Evolutionary conservation across 2,113 vertebrate genomes (phyloP), one percentile per base, ranked within the genome.

Genomic region (Gambusia holbrooki): DNA sequence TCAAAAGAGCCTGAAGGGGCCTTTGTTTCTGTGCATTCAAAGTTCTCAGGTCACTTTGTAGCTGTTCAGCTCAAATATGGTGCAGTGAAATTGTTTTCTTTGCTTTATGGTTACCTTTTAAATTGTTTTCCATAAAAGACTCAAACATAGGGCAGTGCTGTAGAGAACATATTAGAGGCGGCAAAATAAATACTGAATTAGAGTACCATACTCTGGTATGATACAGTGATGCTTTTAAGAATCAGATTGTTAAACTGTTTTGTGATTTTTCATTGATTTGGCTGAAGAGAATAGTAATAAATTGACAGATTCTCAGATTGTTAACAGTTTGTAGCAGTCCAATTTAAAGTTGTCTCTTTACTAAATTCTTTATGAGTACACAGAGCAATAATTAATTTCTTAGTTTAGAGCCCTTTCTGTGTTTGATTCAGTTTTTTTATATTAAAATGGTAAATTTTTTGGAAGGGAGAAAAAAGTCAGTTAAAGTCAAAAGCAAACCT

Each of bases 1-100:
- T 62, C 30, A 15, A 71, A 58, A 15, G 69, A 42, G 60, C 54
- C 75, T 17, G 51, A 69, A 17, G 71, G 61, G 35, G 4, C 62
- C 62, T 68, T 37, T 15, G 71, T 64, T 54, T 76, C 25, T 48
- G 27, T 9, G 13, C 62, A 51, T 71, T 25, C 40, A 29, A 29
- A 15, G 25, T 61, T 30, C 22, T 58, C 19, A 42, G 19, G 48
- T 22, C 19, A 30, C 25, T 77, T 73, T 27, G 32, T 74, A 63
- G 0, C 27, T 62, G 25, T 71, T 71, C 62, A 58, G 45, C n/a
- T 40, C 28, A 15, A 48, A 17, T 48, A 48, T 48, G 14, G 17
- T 19, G 17, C 17, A 19, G 5, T 19, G 17, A 5, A 48, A 48
- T 19, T 19, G 45, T 19, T 48, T 19, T 17, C 17, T 48, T 7